Evolutionary conservation across 2,113 vertebrate species (phyloP).

Genomic region (Planiliza haematocheilus): DNA sequence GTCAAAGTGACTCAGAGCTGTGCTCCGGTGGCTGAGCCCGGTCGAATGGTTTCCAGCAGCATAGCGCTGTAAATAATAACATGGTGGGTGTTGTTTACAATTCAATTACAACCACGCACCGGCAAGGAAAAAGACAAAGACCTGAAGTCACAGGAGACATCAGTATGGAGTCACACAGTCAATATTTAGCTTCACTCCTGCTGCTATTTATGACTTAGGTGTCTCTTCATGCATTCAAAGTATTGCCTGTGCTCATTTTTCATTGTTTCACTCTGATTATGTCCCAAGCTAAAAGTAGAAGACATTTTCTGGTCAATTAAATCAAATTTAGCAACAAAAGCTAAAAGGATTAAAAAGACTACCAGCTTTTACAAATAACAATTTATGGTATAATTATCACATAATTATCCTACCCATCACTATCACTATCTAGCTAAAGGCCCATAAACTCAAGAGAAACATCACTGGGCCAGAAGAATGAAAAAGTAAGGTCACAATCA

Average conservation of each 20-base stretch:
- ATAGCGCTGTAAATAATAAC: conserved; percentile 78
- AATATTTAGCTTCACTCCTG: conserved; percentile 65
- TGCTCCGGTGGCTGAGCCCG: conserved; percentile 60
- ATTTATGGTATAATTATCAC: not conserved
- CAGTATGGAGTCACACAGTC: conserved; percentile 64
- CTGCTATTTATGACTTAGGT: conserved; percentile 64
- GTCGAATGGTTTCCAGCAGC: conserved; percentile 61
- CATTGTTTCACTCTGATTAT: conserved; percentile 12
- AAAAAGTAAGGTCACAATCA: conserved; percentile 64
- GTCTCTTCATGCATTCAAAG: conserved; percentile 52
- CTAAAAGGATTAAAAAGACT: not conserved
- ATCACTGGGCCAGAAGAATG: conserved; percentile 25
- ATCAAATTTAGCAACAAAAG: not conserved
- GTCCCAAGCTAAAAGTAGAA: not conserved
- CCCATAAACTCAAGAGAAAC: conserved; percentile 14
- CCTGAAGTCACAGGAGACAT: conserved; percentile 64
- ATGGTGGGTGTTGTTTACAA: conserved; percentile 78
- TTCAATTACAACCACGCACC: conserved; percentile 74
- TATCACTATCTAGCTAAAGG: not conserved
- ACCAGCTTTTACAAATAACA: not conserved
- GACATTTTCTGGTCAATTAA: not conserved
- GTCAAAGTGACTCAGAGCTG: conserved; percentile 89
- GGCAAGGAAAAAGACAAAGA: conserved; percentile 65
- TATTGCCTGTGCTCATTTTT: conserved; percentile 49
- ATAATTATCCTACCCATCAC: not conserved